phyloP scores from a whole-genome alignment of 2,113 vertebrate species.

The Apistogramma diplotaenia region DNA sequence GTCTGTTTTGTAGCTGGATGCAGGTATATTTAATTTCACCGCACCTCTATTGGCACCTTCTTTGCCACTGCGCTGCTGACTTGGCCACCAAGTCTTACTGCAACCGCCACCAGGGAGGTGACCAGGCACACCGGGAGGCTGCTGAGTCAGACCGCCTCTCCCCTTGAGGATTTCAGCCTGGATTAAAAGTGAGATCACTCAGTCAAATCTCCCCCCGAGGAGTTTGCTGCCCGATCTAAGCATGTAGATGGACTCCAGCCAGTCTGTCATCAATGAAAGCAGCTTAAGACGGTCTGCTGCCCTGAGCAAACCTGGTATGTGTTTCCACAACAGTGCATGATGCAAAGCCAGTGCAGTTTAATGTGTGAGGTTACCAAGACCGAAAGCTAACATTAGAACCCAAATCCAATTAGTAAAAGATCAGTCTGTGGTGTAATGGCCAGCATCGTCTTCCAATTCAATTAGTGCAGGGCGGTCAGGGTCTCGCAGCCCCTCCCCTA shows the following conservation, averaged over 20 bases:
- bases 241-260: constrained; percentile 15
- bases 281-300: constrained; percentile 50
- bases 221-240: constrained; percentile 39
- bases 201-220: constrained; percentile 41
- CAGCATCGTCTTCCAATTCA: constrained; percentile 26
- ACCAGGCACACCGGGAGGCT: constrained; percentile 38
- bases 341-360: constrained; percentile 3
- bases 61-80: background rate
- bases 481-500: constrained; percentile 1
- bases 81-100: background rate
- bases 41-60: background rate
- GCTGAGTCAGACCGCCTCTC: constrained; percentile 59
- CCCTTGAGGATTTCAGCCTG: constrained; percentile 11
- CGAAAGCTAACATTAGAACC: constrained; percentile 14
- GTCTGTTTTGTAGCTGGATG: background rate
- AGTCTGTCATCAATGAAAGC: constrained; percentile 62
- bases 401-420: constrained; percentile 24
- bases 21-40: background rate
- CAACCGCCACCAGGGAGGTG: constrained; percentile 22
- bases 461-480: constrained; percentile 3
- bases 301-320: constrained; percentile 2
- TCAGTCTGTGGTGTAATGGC: constrained; percentile 12
- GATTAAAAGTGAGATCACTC: constrained; percentile 72
- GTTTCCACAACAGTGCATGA: background rate
- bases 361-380: constrained; percentile 5